Conservation (phyloP, 2,113 vertebrate species). For the Notiomystis cincta region DNA sequence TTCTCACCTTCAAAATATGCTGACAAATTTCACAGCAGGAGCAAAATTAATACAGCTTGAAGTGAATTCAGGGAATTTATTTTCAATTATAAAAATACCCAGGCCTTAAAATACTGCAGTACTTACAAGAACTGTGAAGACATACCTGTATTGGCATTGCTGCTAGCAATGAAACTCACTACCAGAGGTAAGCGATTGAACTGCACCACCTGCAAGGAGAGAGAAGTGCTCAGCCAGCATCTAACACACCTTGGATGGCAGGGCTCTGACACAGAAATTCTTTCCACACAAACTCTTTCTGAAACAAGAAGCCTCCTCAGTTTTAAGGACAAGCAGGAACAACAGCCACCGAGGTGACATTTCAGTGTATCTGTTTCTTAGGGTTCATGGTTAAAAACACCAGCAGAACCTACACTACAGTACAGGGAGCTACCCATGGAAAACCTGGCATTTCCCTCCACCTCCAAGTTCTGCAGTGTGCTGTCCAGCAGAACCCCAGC, state of each 20-base stretch:
- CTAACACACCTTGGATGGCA: rapidly evolving
- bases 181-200: conserved; percentile 96
- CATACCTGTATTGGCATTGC: conserved; percentile 91
- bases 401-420: background rate
- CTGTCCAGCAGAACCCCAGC: background rate
- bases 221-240: background rate
- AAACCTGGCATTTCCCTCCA: background rate
- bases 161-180: conserved; percentile 96
- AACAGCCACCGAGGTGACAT: background rate
- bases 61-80: background rate
- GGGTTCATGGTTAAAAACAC: background rate
- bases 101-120: background rate
- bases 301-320: background rate
- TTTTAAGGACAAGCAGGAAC: background rate
- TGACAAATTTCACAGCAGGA: background rate
- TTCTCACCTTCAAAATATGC: background rate
- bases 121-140: background rate
- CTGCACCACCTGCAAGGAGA: conserved; percentile 73
- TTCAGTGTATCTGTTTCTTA: background rate
- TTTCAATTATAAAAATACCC: background rate
- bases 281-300: background rate
- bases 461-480: background rate
- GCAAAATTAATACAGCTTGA: background rate
- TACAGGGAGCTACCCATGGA: rapidly evolving
- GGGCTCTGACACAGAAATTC: background rate